Evolutionary conservation across 1,140 invertebrate genomes (phyloP).

Genomic region (Rhizoglyphus robini): DNA sequence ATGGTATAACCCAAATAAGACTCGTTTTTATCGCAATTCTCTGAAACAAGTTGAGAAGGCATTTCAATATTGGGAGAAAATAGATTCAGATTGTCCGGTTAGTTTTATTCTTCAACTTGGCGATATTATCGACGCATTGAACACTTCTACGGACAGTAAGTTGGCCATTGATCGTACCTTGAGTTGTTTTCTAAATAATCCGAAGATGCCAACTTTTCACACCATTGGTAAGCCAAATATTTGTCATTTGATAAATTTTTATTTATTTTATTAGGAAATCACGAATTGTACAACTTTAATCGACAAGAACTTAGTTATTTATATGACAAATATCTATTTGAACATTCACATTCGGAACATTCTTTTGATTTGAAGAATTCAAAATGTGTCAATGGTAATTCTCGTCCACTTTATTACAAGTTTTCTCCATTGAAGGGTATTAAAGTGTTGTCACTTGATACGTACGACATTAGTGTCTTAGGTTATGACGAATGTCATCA

Average conservation of each 20-base stretch:
- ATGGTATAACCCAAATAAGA: constrained; percentile 29
- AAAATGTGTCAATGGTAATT: neutral
- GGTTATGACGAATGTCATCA: constrained; percentile 26
- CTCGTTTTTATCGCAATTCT: constrained; percentile 32
- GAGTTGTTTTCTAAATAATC: constrained; percentile 24
- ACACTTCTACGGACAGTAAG: constrained; percentile 20
- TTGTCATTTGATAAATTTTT: neutral
- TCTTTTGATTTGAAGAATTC: constrained; percentile 1
- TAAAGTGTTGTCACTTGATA: constrained; percentile 32
- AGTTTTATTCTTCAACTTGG: constrained; percentile 33
- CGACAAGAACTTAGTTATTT: constrained; percentile 25
- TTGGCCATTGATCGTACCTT: constrained; percentile 20
- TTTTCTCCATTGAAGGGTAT: constrained; percentile 27
- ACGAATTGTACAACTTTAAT: constrained; percentile 36
- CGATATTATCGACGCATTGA: constrained; percentile 35
- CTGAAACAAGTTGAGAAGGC: constrained; percentile 30
- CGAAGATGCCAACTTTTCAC: constrained; percentile 30
- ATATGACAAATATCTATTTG: constrained; percentile 23
- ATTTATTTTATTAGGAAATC: constrained; percentile 31
- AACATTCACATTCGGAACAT: constrained; percentile 9
- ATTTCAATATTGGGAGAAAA: constrained; percentile 30
- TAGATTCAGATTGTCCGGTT: constrained; percentile 16
- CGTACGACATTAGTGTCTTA: constrained; percentile 33
- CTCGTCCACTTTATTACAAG: constrained; percentile 29
- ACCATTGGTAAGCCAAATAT: constrained; percentile 23